phyloP scores from a whole-genome alignment of 2,113 vertebrate genomes.

The Hippocampus comes region DNA sequence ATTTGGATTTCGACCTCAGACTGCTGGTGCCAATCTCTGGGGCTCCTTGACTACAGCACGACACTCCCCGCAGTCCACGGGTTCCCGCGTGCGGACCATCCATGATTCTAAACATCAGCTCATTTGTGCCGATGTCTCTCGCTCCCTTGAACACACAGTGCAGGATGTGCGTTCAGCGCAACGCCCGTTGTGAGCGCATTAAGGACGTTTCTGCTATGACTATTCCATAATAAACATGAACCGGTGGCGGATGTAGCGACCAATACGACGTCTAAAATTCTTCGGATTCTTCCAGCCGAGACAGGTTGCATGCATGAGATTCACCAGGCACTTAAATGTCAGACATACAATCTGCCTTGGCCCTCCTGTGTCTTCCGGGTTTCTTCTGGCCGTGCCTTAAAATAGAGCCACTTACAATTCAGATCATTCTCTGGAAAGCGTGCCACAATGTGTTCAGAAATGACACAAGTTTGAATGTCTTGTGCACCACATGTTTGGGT shows the following conservation, averaged over 20 bases:
- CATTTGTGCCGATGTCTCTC: constrained; percentile 32
- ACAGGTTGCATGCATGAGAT: too few species aligned
- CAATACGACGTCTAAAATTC: neutral
- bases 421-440: too few species aligned
- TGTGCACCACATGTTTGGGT: too few species aligned
- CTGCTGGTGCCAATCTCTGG: constrained; percentile 36
- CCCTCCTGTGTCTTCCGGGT: too few species aligned
- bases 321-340: too few species aligned
- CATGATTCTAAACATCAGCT: constrained; percentile 23
- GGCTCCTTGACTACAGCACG: constrained; percentile 38
- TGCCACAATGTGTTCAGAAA: too few species aligned
- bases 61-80: constrained; percentile 15
- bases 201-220: neutral
- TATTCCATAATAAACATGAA: neutral
- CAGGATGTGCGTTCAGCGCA: constrained; percentile 14
- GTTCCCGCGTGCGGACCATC: constrained; percentile 16
- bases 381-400: too few species aligned
- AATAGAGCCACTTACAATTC: too few species aligned
- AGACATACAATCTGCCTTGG: too few species aligned
- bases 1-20: constrained; percentile 47
- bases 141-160: constrained; percentile 16
- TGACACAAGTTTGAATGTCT: too few species aligned
- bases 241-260: neutral
- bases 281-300: neutral
- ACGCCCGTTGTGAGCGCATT: neutral